phyloP scores from a whole-genome alignment of 2,113 vertebrate genomes.

The Leucoraja erinaceus region DNA sequence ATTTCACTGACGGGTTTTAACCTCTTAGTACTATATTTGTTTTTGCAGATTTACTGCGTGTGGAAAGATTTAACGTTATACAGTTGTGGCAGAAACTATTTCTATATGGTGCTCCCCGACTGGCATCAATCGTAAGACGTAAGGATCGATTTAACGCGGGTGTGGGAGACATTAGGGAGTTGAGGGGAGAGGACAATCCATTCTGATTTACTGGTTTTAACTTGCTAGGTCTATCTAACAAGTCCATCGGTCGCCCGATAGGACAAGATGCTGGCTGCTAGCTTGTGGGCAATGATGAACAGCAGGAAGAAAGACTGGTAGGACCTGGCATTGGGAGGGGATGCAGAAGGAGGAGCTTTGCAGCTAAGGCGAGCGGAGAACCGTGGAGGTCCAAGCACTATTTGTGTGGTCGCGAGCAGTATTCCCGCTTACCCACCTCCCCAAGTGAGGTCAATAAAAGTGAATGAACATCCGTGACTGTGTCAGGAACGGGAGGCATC shows the following conservation, averaged over 20 bases:
- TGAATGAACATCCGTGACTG: background rate
- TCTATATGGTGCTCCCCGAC: background rate
- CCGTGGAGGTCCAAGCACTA: background rate
- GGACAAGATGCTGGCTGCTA: too few relatives aligned
- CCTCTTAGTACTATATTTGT: background rate
- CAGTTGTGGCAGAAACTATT: background rate
- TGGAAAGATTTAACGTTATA: background rate
- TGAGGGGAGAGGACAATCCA: background rate
- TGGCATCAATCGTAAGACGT: background rate
- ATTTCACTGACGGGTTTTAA: background rate
- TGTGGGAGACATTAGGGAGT: background rate
- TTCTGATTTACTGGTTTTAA: background rate
- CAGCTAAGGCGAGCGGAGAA: background rate
- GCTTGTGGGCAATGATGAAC: too few relatives aligned
- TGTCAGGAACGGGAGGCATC: background rate
- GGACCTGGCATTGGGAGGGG: background rate
- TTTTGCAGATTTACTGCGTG: background rate
- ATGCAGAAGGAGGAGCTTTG: background rate
- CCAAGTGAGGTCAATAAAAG: background rate
- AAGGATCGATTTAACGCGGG: background rate
- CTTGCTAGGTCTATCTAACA: background rate
- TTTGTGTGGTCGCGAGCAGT: background rate
- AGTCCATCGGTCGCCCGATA: too few relatives aligned
- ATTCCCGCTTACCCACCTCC: background rate
- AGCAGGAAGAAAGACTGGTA: background rate